These are phyloP conservation scores for Pseudococcus longispinus DNA, from an alignment of 2,888 invertebrate species.

Conservation along the genomic window DNA sequence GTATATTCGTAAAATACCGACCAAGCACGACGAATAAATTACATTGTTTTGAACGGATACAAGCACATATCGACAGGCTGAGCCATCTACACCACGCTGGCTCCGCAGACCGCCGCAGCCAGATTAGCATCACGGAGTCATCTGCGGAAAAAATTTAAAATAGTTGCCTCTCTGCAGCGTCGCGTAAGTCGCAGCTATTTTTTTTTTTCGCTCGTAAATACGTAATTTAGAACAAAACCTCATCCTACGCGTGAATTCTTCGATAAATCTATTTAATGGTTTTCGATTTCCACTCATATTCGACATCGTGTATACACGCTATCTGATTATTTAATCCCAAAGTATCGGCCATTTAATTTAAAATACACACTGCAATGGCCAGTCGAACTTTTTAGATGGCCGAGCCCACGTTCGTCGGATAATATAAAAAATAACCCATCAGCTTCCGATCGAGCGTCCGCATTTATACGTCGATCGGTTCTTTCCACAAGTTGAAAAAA, in stretches of 20 bases:
- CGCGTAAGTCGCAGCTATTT: constrained; percentile 11
- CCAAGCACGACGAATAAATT: constrained; percentile 18
- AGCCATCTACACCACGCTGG: not conserved
- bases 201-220: constrained; percentile 32
- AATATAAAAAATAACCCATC: constrained; percentile 35
- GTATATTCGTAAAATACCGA: not conserved
- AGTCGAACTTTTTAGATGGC: constrained; percentile 29
- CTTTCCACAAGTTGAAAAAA: constrained; percentile 40
- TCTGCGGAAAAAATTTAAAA: not conserved
- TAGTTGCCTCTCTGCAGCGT: not conserved
- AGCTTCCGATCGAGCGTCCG: not conserved
- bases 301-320: constrained; percentile 40
- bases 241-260: constrained; percentile 37
- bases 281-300: constrained; percentile 46
- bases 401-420: constrained; percentile 5
- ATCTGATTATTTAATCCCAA: constrained; percentile 31
- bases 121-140: not conserved
- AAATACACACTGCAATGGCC: not conserved
- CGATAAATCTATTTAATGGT: constrained; percentile 42
- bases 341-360: constrained; percentile 33
- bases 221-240: constrained; percentile 33
- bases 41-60: constrained; percentile 5
- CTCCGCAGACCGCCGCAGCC: not conserved
- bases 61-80: not conserved
- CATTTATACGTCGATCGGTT: too few relatives aligned